A percentile compares a stretch with the other conserved stretches of the same genome.
phyloP scores from a whole-genome alignment of 2,888 invertebrate genomes.

The Habroteleia sp. region DNA sequence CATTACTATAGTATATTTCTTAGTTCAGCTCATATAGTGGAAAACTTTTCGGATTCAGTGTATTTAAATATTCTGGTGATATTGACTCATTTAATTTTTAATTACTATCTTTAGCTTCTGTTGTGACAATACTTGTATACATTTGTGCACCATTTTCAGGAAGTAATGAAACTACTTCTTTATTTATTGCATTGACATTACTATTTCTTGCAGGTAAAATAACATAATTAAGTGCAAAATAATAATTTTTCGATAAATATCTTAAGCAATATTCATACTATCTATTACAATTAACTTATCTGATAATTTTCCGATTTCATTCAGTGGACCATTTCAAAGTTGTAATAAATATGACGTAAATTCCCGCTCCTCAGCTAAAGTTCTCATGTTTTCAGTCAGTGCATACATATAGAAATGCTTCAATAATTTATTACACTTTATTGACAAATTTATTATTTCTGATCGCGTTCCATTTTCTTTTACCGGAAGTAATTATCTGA shows the following conservation, averaged over 20 bases:
- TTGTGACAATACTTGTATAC: slow-evolving; percentile 1
- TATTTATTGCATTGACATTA: neutral
- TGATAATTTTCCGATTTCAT: slow-evolving; percentile 56
- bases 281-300: slow-evolving; percentile 38
- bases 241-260: slow-evolving; percentile 48
- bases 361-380: slow-evolving; percentile 25
- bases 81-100: neutral
- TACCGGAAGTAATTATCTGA: slow-evolving; percentile 36
- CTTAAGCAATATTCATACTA: slow-evolving; percentile 45
- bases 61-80: slow-evolving; percentile 2
- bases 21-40: neutral
- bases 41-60: neutral
- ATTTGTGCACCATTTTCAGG: neutral
- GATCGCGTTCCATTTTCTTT: slow-evolving; percentile 36
- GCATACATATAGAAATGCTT: slow-evolving; percentile 55
- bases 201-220: slow-evolving; percentile 61
- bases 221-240: slow-evolving; percentile 40
- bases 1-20: too few species aligned
- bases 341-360: slow-evolving; percentile 47
- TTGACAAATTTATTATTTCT: slow-evolving; percentile 64
- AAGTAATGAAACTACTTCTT: neutral
- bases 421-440: slow-evolving; percentile 65
- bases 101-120: neutral
- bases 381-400: slow-evolving; percentile 64
- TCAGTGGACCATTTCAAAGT: slow-evolving; percentile 60